Conservation (phyloP, 2,888 invertebrate genomes). For the Pyrocoelia pectoralis region DNA sequence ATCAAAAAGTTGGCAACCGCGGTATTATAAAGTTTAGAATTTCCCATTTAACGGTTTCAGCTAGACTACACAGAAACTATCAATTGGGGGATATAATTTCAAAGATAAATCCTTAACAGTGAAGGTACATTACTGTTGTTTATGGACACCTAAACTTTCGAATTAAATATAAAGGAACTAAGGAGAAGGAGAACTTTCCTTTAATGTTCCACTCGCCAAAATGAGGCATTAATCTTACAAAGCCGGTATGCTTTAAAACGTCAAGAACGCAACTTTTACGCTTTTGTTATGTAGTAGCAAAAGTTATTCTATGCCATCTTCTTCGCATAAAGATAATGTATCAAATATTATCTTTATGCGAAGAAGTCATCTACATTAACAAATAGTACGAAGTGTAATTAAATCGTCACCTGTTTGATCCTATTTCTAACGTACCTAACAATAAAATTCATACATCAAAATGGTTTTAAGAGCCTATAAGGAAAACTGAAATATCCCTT, state of each 20-base stretch:
- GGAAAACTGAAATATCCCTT: neutral
- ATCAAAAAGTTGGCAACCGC: slow-evolving; percentile 29
- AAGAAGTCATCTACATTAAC: neutral
- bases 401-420: slow-evolving; percentile 1
- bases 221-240: slow-evolving; percentile 40
- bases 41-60: slow-evolving; percentile 13
- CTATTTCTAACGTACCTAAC: neutral
- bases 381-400: neutral
- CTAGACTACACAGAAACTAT: slow-evolving; percentile 19
- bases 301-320: neutral
- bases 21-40: slow-evolving; percentile 16
- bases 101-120: slow-evolving; percentile 19
- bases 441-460: slow-evolving; percentile 7
- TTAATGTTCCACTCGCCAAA: slow-evolving; percentile 41
- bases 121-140: slow-evolving; percentile 37
- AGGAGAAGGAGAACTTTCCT: slow-evolving; percentile 25
- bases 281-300: slow-evolving; percentile 16
- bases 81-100: slow-evolving; percentile 29
- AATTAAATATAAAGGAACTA: slow-evolving; percentile 37
- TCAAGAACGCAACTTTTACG: slow-evolving; percentile 32
- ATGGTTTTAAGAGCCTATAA: neutral
- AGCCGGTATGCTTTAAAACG: slow-evolving; percentile 30
- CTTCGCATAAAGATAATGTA: too few relatives aligned
- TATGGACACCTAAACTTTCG: slow-evolving; percentile 26
- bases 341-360: neutral